These are phyloP conservation scores for Recurvirostra avosetta DNA, from an alignment of 2,113 vertebrate genomes.

Conservation along the genomic window DNA sequence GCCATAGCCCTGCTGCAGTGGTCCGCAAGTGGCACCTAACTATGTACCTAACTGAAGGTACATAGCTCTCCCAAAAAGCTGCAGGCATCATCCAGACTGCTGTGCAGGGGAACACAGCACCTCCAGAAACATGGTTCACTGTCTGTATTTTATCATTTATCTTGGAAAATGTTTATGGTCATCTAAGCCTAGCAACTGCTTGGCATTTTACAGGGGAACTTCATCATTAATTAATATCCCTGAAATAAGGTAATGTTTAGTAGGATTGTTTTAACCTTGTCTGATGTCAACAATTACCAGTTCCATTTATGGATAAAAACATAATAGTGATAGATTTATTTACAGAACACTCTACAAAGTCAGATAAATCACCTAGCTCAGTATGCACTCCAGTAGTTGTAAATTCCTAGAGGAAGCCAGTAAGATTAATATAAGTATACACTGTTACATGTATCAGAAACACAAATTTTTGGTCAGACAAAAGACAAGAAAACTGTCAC, in stretches of 20 bases:
- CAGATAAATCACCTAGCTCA: not conserved
- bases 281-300: not conserved
- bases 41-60: not conserved
- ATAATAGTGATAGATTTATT: not conserved
- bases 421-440: not conserved
- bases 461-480: not conserved
- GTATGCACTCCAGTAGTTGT: too few species aligned
- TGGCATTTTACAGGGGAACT: not conserved
- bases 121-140: not conserved
- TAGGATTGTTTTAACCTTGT: not conserved
- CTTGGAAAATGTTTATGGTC: not conserved
- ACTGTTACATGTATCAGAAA: not conserved
- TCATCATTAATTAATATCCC: not conserved
- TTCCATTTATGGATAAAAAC: not conserved
- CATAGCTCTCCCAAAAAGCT: not conserved
- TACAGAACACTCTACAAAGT: not conserved
- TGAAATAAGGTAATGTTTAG: not conserved
- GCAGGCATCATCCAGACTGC: not conserved
- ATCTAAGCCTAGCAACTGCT: not conserved
- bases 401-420: not conserved
- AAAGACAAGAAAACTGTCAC: not conserved
- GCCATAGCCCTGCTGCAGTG: not conserved
- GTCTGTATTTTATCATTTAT: not conserved
- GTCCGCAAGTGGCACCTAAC: not conserved
- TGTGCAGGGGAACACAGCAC: not conserved